Evolutionary conservation across 2,888 invertebrate species (phyloP), one percentile per base, ranked within the genome.

Genomic region (Mythimna loreyi): DNA sequence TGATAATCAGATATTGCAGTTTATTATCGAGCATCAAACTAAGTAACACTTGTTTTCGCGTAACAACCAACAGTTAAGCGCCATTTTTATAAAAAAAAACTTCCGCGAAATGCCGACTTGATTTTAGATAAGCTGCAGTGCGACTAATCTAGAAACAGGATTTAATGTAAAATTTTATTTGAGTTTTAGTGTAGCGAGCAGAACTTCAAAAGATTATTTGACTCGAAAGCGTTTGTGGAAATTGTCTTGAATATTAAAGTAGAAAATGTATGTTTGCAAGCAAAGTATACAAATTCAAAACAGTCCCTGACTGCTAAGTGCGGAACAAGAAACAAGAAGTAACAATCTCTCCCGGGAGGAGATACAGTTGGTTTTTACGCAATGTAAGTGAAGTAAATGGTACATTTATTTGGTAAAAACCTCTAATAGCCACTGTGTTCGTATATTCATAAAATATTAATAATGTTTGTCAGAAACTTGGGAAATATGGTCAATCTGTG

Each of bases 11-110:
- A 84, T 82, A 82, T 75, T 81, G 67, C 67, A 79, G 50, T 77
- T 80, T 84, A 84, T 84, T 73, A 68, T 53, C 57, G 66, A 73
- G 74, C 75, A 81, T 81, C 77, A 56, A 68, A 61, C 61, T 72
- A 52, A 75, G 72, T 75, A 72, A 82, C 76, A 78, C 76, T 73
- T 78, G 76, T 79, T 74, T 77, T 72, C 59, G 77, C 81, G 79
- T 79, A 72, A 74, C 67, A 45, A 58, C 62, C 36, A 58, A 72
- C 68, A 75, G 70, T 61, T 57, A 68, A 62, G 57, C 72, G 78
- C 72, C 67, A 73, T 71, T 68, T 19, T 45, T 4, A 23, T 40
- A 40, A 53, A 67, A 56, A 61, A 70, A 73, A 74, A 74, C 61
- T 84, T 84, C 81, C 58, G 25, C 65, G 81, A 84, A 84, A 66